phyloP scores from a whole-genome alignment of 2,888 invertebrate species.

The Thalpophila matura region DNA sequence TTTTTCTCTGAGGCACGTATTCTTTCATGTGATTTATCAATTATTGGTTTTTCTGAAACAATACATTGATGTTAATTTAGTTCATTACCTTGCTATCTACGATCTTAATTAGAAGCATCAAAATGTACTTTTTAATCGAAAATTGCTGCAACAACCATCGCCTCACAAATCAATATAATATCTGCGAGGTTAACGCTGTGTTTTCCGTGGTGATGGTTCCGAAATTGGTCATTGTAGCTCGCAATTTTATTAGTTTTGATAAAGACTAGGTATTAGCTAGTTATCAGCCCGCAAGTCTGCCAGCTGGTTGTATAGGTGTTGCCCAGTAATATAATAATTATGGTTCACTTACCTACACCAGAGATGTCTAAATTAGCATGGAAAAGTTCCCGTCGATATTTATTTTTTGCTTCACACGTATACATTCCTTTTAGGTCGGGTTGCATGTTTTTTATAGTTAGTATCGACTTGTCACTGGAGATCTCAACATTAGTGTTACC shows the following conservation, averaged over 20 bases:
- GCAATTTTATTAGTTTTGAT: too few species aligned
- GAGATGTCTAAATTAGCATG: conserved; percentile 62
- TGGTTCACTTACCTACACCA: conserved; percentile 65
- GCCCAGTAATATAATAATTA: background rate
- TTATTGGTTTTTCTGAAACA: conserved; percentile 67
- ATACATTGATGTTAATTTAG: background rate
- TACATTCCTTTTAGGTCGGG: conserved; percentile 62
- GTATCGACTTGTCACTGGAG: conserved; percentile 60
- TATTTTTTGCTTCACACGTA: conserved; percentile 67
- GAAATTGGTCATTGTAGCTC: too few species aligned
- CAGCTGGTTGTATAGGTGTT: background rate
- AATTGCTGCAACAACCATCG: too few species aligned
- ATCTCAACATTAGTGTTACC: conserved; percentile 54
- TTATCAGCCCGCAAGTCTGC: background rate
- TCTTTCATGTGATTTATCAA: conserved; percentile 58
- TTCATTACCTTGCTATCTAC: background rate
- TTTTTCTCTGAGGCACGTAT: conserved; percentile 51
- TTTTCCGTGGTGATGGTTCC: too few species aligned
- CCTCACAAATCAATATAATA: too few species aligned
- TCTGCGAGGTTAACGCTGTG: too few species aligned
- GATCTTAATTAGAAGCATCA: background rate
- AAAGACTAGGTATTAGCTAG: too few species aligned
- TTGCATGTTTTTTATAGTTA: conserved; percentile 68
- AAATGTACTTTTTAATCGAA: too few species aligned
- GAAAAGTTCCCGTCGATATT: conserved; percentile 47